phyloP scores from a whole-genome alignment of 2,113 vertebrate genomes.

The Chaetodon auriga region DNA sequence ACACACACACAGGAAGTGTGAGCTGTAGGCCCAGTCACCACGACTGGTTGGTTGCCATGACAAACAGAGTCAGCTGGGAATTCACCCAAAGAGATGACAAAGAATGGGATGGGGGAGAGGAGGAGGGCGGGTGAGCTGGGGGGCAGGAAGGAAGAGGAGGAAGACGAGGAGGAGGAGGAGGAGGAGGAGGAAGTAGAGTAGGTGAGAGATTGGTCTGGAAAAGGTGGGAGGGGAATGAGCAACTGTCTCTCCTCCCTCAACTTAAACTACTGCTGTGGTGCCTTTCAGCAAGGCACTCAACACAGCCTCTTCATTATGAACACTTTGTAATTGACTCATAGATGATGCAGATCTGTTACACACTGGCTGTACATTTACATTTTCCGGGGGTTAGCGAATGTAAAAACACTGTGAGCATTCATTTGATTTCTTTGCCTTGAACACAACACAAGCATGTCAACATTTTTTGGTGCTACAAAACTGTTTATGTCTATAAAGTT shows the following conservation, averaged over 20 bases:
- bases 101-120: conserved; percentile 63
- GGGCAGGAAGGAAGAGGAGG: conserved; percentile 59
- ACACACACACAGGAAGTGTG: conserved; percentile 82
- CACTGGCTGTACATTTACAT: background rate
- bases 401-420: background rate
- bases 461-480: background rate
- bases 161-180: conserved; percentile 30
- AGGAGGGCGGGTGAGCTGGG: conserved; percentile 22
- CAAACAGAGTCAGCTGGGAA: conserved; percentile 88
- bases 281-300: conserved; percentile 1
- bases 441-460: background rate
- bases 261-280: background rate
- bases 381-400: background rate
- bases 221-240: conserved; percentile 40
- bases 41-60: conserved; percentile 86
- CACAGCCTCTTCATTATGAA: background rate
- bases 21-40: conserved; percentile 84
- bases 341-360: background rate
- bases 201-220: conserved; percentile 42
- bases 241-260: background rate
- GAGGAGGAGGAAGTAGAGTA: conserved; percentile 47
- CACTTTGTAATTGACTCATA: background rate
- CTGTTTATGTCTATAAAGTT: background rate
- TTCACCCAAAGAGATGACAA: conserved; percentile 85
- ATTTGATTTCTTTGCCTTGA: too few relatives aligned